These are phyloP conservation scores for Zonitis immaculata DNA, from an alignment of 2,888 invertebrate genomes.

Conservation along the genomic window DNA sequence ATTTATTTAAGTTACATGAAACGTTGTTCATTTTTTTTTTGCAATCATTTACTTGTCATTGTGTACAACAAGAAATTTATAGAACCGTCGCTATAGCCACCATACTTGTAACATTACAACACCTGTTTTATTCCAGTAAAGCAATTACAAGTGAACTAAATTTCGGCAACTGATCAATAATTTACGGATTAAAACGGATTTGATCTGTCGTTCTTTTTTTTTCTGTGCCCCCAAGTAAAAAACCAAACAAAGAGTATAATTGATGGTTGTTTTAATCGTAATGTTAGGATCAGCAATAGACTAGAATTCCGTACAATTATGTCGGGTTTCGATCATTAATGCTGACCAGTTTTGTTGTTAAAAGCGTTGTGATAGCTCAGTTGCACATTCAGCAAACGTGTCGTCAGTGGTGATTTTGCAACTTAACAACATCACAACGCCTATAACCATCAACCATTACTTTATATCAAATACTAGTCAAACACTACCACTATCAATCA, in stretches of 20 bases:
- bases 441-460: neutral
- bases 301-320: neutral
- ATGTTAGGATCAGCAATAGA: neutral
- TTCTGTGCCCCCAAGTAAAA: too few relatives aligned
- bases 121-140: conserved; percentile 18
- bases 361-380: neutral
- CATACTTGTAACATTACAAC: conserved; percentile 11
- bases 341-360: neutral
- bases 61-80: neutral
- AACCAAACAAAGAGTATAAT: too few relatives aligned
- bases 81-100: neutral
- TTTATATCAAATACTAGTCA: too few relatives aligned
- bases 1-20: neutral
- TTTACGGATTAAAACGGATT: too few relatives aligned
- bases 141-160: conserved; percentile 21
- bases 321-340: neutral
- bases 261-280: too few relatives aligned
- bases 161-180: neutral
- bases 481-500: neutral
- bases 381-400: neutral
- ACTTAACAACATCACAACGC: neutral
- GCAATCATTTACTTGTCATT: neutral
- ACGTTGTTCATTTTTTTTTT: neutral
- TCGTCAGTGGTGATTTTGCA: conserved; percentile 1
- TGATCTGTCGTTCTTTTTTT: too few relatives aligned